Conservation (phyloP, 2,888 invertebrate genomes). For the Hemaris fuciformis region DNA sequence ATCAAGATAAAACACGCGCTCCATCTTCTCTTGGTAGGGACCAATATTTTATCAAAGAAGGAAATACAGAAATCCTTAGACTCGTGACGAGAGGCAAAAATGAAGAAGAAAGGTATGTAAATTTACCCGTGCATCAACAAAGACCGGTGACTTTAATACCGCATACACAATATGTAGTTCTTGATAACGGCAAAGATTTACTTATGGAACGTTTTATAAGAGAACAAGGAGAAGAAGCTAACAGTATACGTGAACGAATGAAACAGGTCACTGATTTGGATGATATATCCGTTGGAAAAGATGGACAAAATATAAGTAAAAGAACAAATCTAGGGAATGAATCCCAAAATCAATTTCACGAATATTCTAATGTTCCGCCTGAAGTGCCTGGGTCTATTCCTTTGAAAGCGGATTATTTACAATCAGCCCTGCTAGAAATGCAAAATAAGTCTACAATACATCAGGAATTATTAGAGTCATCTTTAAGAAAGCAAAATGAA, state of each 20-base stretch:
- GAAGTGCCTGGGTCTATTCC: constrained; percentile 72
- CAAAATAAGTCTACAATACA: constrained; percentile 80
- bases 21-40: constrained; percentile 80
- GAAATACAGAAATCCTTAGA: constrained; percentile 91
- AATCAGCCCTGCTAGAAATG: constrained; percentile 71
- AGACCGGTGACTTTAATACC: constrained; percentile 80
- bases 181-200: constrained; percentile 91
- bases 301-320: constrained; percentile 73
- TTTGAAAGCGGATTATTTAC: constrained; percentile 64
- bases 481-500: constrained; percentile 88
- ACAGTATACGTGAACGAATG: constrained; percentile 80
- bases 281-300: constrained; percentile 74
- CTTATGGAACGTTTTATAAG: constrained; percentile 92
- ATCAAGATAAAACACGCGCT: constrained; percentile 54
- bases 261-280: constrained; percentile 69
- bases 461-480: constrained; percentile 85
- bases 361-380: constrained; percentile 57
- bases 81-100: constrained; percentile 88
- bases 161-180: constrained; percentile 83
- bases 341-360: constrained; percentile 53
- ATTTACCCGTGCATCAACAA: constrained; percentile 76
- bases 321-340: constrained; percentile 58
- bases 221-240: constrained; percentile 87
- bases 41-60: constrained; percentile 90
- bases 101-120: constrained; percentile 84